A percentile compares a stretch with the other conserved stretches of the same genome.
Conservation (phyloP, 2,113 vertebrate genomes). For the Chauna torquata region DNA sequence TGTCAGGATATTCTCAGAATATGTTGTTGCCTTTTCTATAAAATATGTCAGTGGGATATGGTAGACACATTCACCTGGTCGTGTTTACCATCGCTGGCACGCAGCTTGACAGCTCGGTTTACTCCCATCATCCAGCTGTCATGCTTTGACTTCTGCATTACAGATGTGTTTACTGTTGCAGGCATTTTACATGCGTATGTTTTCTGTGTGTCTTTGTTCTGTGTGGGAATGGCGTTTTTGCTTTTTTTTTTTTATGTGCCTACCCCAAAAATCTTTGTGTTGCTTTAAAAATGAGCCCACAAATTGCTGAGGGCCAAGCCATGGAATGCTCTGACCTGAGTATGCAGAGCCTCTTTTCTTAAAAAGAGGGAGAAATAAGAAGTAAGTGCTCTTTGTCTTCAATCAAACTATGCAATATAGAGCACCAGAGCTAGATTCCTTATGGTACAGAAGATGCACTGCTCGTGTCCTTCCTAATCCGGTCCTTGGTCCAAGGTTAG, state of each 20-base stretch:
- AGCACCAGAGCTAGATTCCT: not conserved
- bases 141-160: not conserved
- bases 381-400: conserved; percentile 10
- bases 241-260: not conserved
- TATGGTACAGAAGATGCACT: not conserved
- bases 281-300: not conserved
- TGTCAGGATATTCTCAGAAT: not conserved
- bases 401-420: conserved; percentile 43
- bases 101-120: not conserved
- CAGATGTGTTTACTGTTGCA: not conserved
- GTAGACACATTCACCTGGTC: not conserved
- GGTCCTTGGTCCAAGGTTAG: conserved; percentile 56
- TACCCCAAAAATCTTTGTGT: not conserved
- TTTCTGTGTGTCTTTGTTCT: conserved; percentile 3
- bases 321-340: not conserved
- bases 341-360: not conserved
- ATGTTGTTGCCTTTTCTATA: not conserved
- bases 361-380: not conserved
- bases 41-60: not conserved
- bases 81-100: not conserved
- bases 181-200: accelerated
- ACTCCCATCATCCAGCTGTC: not conserved
- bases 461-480: conserved; percentile 46
- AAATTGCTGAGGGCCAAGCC: not conserved
- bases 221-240: not conserved